Evolutionary conservation across 2,888 invertebrate genomes (phyloP).

Genomic region (Rotaria sp.): DNA sequence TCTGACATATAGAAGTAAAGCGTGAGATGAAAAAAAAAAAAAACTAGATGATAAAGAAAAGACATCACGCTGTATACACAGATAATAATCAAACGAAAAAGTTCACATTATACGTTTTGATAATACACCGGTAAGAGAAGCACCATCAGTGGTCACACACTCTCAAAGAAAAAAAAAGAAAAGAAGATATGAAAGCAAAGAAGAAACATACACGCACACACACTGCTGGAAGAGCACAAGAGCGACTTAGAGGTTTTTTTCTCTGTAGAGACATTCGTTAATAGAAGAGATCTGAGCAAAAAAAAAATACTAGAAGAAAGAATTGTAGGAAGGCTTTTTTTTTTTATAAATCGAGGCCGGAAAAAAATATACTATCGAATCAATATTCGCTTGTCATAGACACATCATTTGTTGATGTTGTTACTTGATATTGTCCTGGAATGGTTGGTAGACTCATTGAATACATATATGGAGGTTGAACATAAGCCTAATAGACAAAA

Average conservation of each 20-base stretch:
- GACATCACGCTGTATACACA: background rate
- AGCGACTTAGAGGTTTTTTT: background rate
- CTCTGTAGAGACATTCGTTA: background rate
- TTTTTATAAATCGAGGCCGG: background rate
- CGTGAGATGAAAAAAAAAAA: background rate
- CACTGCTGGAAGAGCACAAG: background rate
- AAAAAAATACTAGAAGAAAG: constrained; percentile 11
- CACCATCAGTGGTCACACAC: background rate
- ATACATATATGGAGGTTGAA: background rate
- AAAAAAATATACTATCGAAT: background rate
- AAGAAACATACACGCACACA: background rate
- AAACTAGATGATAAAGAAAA: background rate
- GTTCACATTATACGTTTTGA: background rate
- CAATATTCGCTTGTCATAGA: background rate
- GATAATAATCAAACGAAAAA: background rate
- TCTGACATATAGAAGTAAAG: background rate
- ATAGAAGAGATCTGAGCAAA: constrained; percentile 15
- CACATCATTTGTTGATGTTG: background rate
- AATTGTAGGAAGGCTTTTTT: background rate
- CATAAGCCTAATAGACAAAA: background rate
- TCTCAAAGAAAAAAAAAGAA: background rate
- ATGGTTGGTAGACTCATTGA: background rate
- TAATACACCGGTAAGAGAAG: constrained; percentile 4
- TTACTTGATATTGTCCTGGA: background rate
- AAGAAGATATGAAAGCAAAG: background rate